Conservation (phyloP, 2,113 vertebrate species). For the Myodes glareolus region DNA sequence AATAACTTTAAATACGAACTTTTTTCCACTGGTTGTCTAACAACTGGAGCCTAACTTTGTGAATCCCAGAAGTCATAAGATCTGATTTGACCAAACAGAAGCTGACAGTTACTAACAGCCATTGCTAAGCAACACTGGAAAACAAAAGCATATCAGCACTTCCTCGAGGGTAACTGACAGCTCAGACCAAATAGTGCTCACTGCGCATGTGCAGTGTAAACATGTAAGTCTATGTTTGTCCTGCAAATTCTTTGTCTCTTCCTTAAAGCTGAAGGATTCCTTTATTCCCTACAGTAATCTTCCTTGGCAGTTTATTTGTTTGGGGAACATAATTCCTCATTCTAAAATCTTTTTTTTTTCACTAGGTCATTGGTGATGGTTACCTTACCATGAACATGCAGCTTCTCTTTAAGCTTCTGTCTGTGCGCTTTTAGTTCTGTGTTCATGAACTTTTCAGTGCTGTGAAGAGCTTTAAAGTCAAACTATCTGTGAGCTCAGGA, state of each 20-base stretch:
- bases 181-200: background rate
- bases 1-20: background rate
- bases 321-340: background rate
- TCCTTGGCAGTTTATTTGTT: background rate
- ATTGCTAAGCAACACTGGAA: background rate
- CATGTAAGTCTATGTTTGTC: background rate
- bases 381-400: background rate
- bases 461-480: background rate
- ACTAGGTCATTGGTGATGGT: background rate
- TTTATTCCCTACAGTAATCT: background rate
- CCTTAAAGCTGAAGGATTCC: background rate
- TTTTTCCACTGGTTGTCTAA: background rate
- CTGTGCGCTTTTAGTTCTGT: background rate
- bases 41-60: background rate
- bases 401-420: background rate
- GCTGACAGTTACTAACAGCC: background rate
- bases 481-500: background rate
- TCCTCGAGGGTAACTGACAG: background rate
- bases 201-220: background rate
- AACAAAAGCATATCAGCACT: background rate
- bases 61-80: background rate
- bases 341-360: background rate
- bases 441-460: background rate
- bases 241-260: background rate
- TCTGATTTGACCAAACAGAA: background rate